These are phyloP conservation scores for Etheostoma nigrum DNA, from an alignment of 2,797 vertebrate species.

Conservation along the genomic window DNA sequence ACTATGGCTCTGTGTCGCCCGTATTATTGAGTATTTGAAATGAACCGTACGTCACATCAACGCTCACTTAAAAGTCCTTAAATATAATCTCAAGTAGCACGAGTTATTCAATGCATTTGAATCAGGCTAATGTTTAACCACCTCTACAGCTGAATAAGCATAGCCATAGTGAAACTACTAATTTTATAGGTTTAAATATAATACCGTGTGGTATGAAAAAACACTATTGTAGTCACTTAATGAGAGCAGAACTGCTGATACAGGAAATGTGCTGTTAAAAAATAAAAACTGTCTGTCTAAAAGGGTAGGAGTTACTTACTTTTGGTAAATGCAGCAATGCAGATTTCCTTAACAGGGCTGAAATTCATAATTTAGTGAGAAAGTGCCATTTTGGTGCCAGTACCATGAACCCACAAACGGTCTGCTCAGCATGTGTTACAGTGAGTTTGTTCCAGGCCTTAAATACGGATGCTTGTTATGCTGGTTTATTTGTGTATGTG, in stretches of 20 bases:
- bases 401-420: neutral
- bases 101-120: neutral
- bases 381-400: neutral
- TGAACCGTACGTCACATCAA: no score
- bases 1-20: neutral
- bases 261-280: neutral
- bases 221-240: neutral
- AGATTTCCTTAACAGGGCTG: neutral
- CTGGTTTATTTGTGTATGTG: neutral
- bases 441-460: slow-evolving; percentile 3
- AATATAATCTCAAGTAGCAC: neutral
- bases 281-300: neutral
- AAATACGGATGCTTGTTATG: neutral
- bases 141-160: neutral
- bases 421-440: neutral
- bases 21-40: neutral
- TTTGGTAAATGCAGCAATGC: neutral
- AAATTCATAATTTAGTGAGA: neutral
- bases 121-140: neutral
- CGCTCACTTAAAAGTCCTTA: neutral
- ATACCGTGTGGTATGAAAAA: neutral
- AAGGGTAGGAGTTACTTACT: neutral
- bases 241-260: neutral
- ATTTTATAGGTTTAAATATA: neutral
- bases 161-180: neutral